A percentile compares a stretch with the other conserved stretches of the same genome.
phyloP scores from a whole-genome alignment of 2,888 invertebrate genomes.

The Brachyopa scutellaris region DNA sequence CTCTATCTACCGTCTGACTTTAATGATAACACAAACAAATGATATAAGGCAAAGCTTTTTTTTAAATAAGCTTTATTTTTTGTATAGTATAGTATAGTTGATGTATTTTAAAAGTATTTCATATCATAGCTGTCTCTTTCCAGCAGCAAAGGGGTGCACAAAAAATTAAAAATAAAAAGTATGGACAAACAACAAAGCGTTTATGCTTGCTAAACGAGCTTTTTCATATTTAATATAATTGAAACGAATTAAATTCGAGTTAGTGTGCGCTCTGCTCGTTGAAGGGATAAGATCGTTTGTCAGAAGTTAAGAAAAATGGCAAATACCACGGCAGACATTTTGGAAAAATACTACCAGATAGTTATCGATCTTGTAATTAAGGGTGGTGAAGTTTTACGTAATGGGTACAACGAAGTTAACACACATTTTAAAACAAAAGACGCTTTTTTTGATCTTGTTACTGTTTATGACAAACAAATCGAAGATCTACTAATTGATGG shows the following conservation, averaged over 20 bases:
- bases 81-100: no score
- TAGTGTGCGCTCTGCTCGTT: conserved; percentile 22
- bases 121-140: conserved; percentile 28
- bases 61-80: no score
- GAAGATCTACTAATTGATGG: conserved; percentile 87
- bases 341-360: conserved; percentile 78
- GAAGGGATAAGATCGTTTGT: conserved; percentile 10
- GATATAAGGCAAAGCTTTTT: conserved; percentile 13
- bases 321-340: background rate
- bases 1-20: conserved; percentile 36
- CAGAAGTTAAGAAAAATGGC: conserved; percentile 21
- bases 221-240: conserved; percentile 45
- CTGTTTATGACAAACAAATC: conserved; percentile 89
- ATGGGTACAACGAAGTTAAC: conserved; percentile 79
- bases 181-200: background rate
- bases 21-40: conserved; percentile 28
- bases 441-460: conserved; percentile 88
- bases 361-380: conserved; percentile 79
- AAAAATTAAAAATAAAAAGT: conserved; percentile 14
- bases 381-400: conserved; percentile 78
- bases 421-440: conserved; percentile 82
- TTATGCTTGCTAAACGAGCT: no score
- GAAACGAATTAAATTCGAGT: conserved; percentile 22
- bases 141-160: conserved; percentile 26
- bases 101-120: background rate